phyloP scores from a whole-genome alignment of 2,797 vertebrate genomes.

The Peromyscus attwateri region DNA sequence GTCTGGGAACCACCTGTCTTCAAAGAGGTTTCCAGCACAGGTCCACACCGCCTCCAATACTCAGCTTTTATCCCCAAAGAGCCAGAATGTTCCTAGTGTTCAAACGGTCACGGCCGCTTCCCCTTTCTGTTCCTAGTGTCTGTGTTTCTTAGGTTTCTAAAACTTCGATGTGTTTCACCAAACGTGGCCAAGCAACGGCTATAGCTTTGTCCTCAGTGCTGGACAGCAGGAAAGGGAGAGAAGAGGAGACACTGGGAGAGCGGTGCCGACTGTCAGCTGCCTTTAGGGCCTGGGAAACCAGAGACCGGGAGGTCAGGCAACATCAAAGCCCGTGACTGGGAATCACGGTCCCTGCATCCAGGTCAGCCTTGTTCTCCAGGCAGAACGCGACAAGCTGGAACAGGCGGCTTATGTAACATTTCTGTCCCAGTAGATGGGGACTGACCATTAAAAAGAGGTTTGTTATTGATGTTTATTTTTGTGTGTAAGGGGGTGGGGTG shows the following conservation, averaged over 20 bases:
- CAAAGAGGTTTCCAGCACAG: neutral
- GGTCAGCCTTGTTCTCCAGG: neutral
- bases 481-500: neutral
- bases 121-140: too few relatives aligned
- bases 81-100: neutral
- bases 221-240: neutral
- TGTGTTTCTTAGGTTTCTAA: slow-evolving; percentile 44
- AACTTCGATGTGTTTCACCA: neutral
- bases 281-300: too few relatives aligned
- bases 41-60: neutral
- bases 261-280: too few relatives aligned
- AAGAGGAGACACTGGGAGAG: neutral
- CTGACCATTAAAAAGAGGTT: neutral
- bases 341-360: too few relatives aligned
- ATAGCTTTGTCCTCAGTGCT: neutral
- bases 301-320: neutral
- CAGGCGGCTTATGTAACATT: rapidly evolving
- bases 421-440: neutral
- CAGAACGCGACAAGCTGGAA: rapidly evolving
- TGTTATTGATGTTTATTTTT: neutral
- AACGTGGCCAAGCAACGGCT: too few relatives aligned
- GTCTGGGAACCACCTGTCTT: neutral
- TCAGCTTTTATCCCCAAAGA: neutral
- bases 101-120: neutral
- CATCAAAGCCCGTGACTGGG: too few relatives aligned